Conservation (phyloP, 2,888 invertebrate species). For the Conchocele bisecta region DNA sequence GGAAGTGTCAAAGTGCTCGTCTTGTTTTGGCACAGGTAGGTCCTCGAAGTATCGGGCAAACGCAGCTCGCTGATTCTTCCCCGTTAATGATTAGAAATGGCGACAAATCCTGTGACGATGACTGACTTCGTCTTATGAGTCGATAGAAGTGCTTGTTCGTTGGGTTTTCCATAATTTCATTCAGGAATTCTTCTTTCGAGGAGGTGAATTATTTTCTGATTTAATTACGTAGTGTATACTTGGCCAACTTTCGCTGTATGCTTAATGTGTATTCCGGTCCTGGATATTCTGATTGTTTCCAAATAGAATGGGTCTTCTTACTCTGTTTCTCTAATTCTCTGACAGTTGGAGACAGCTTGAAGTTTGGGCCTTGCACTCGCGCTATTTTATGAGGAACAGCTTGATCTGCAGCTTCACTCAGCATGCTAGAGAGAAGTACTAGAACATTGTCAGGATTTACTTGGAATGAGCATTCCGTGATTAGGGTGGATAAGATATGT, state of each 20-base stretch:
- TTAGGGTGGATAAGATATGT: not conserved
- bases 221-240: not conserved
- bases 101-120: not conserved
- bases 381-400: not conserved
- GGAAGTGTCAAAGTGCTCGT: no score
- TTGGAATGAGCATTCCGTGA: not conserved
- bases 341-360: not conserved
- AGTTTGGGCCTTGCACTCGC: not conserved
- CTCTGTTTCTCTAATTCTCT: not conserved
- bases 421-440: not conserved
- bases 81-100: not conserved
- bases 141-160: slow-evolving; percentile 1
- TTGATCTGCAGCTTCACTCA: not conserved
- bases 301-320: not conserved
- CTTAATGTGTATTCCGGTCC: not conserved
- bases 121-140: not conserved
- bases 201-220: not conserved
- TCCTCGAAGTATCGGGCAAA: no score
- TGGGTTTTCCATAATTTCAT: not conserved
- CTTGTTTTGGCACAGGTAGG: no score
- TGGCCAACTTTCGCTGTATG: not conserved
- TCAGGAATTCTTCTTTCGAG: not conserved
- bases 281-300: not conserved
- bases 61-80: no score
- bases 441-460: not conserved